Evolutionary conservation across 2,888 invertebrate genomes (phyloP), one percentile per base, ranked within the genome.

Genomic region (Ischnura elegans): DNA sequence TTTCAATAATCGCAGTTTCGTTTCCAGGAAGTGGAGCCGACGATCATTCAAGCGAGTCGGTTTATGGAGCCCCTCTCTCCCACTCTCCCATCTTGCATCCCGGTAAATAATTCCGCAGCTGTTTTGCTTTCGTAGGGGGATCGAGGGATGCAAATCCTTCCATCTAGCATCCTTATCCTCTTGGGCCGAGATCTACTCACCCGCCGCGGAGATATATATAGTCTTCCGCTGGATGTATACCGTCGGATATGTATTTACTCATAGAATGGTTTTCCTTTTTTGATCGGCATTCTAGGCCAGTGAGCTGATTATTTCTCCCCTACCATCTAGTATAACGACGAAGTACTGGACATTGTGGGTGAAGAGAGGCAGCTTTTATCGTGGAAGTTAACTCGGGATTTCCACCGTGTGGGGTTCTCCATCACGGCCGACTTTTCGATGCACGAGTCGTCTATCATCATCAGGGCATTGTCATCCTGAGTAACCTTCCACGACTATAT

Each of bases 1-100:
- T 90, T 90, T 90, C 90, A 61, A 66, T 90, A 90, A 90, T 90
- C 61, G 90, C 66, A 43, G 90, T 90, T 90, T 90, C 45, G 45
- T 90, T 76, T 90, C 61, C 43, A 90, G 90, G 90, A 66, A 90
- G 61, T 42, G 87, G 42, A 55, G 87, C 29, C 42, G n/a, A 19
- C 42, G 55, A 90, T 90, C 90, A 43, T 61, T 66, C 61, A 43
- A 55, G 61, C 61, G 43, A 61, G 43, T 43, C 51, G 45, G 61
- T 90, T 90, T 43, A 43, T 36, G 90, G n/a, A 90, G 43, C 8
- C 90, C 43, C 43, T 85, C 19, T 19, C 51, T 51, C 51, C 8
- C 90, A 43, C 43, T 85, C 19, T 19, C 51, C 19, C 51, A 19
- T 51, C 45, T 90, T 66, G 61, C 61, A 66, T 43, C 61, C 61